Conservation (phyloP, 2,888 invertebrate species). For the Erebia palarica region DNA sequence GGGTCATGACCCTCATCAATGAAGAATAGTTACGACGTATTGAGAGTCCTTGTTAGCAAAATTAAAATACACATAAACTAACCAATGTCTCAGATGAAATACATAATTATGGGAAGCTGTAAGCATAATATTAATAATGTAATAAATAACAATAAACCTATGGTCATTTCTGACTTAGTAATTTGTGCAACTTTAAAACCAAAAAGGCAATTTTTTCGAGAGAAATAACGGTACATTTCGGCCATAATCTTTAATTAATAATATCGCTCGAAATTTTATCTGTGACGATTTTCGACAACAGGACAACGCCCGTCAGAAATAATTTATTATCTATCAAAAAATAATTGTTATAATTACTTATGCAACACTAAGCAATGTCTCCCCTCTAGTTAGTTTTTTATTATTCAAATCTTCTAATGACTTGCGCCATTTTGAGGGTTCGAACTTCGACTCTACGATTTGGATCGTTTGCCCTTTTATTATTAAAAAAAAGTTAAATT, state of each 20-base stretch:
- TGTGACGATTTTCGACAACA: conserved; percentile 26
- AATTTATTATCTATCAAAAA: conserved; percentile 79
- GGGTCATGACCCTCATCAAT: no score
- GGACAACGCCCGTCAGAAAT: conserved; percentile 55
- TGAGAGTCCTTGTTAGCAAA: no score
- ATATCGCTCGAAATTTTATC: not conserved
- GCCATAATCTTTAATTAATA: not conserved
- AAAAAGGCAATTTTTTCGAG: no score
- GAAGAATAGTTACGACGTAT: no score
- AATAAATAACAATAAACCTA: no score
- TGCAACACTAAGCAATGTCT: conserved; percentile 64
- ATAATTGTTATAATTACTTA: conserved; percentile 80
- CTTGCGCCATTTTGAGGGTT: conserved; percentile 59
- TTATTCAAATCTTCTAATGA: conserved; percentile 79
- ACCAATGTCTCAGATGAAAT: no score
- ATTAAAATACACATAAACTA: no score
- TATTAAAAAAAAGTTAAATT: no score
- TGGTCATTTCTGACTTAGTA: no score
- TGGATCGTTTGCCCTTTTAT: conserved; percentile 40
- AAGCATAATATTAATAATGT: no score
- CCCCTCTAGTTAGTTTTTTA: conserved; percentile 64
- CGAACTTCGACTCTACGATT: conserved; percentile 48
- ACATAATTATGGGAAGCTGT: no score
- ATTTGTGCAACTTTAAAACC: no score
- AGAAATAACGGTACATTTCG: not conserved